Evolutionary conservation across 2,113 vertebrate species (phyloP), one percentile per base, ranked within the genome.

Genomic region (Heterotis niloticus): DNA sequence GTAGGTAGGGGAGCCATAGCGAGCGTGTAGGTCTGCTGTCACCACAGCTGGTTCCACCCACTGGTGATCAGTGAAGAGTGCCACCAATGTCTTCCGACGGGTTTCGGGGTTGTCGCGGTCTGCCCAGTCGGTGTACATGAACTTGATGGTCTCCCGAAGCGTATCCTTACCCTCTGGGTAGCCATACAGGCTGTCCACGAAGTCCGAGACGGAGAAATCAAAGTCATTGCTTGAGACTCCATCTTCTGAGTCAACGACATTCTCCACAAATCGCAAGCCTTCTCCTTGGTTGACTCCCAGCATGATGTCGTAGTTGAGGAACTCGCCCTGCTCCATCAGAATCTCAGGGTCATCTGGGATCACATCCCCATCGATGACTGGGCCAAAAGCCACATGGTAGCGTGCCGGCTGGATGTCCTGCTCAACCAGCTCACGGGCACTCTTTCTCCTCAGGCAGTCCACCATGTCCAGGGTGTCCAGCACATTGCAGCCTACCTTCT

Each of bases 221-320:
- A 99, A 99, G 89, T 99, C 98, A 57, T 96, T 99, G 80, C 97
- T 96, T 0, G 98, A 99, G 79, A 99, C 96, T 0, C 98, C 98
- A 0, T 99, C 97, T 86, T 98, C 97, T 0, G 96, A 96, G 87
- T 99, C 98, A 68, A 99, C 98, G 70, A 99, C 96, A 0, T 96
- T 96, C 89, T 99, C 98, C 88, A 99, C 98, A 0, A 99, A 99
- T 66, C 98, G 96, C 83, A 99, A 93, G 1, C 98, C 98, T 87
- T 99, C 98, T 0, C 97, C 98, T 86, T 99, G 98, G 88, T 99
- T 99, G 85, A 99, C 96, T 7, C 98, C 98, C 81, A 99, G 90
- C 98, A 99, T 99, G 87, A 99, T 99, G 86, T 99, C 98, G 0
- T 99, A 99, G 89, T 99, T 99, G 83, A 99, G 96, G 82, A 99